Conservation (phyloP, 2,888 invertebrate genomes). For the Cheilosia soror region DNA sequence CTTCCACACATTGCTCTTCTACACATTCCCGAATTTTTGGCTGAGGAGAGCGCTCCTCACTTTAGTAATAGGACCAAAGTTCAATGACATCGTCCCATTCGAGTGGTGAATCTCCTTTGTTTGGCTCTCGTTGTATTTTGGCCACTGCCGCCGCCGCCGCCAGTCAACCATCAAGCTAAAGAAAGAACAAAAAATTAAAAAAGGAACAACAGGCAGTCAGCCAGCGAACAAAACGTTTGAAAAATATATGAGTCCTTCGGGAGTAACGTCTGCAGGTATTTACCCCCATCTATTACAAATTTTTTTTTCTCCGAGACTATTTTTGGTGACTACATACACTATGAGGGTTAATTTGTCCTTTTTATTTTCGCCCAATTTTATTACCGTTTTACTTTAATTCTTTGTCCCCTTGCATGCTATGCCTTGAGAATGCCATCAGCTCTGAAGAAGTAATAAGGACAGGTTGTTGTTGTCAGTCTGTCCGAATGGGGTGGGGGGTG, state of each 20-base stretch:
- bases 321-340: constrained; percentile 69
- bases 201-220: constrained; percentile 41
- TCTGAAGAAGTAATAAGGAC: constrained; percentile 56
- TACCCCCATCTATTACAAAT: constrained; percentile 60
- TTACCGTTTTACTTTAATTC: constrained; percentile 72
- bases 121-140: constrained; percentile 46
- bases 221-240: constrained; percentile 73
- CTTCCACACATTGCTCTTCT: not conserved
- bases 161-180: constrained; percentile 71
- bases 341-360: constrained; percentile 74
- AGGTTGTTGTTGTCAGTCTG: constrained; percentile 31
- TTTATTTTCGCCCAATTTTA: constrained; percentile 73
- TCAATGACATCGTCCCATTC: constrained; percentile 63
- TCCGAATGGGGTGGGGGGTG: constrained; percentile 5
- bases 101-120: constrained; percentile 71
- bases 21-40: constrained; percentile 8
- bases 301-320: constrained; percentile 36
- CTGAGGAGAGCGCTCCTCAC: constrained; percentile 33
- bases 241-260: constrained; percentile 74
- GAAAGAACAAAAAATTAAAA: constrained; percentile 17
- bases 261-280: constrained; percentile 76
- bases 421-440: not conserved
- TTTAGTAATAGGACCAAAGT: constrained; percentile 54
- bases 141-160: constrained; percentile 27
- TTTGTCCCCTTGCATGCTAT: constrained; percentile 68